Base-by-base conservation (phyloP, 2,888 invertebrate species). In the Gymnocheta viridis region DNA sequence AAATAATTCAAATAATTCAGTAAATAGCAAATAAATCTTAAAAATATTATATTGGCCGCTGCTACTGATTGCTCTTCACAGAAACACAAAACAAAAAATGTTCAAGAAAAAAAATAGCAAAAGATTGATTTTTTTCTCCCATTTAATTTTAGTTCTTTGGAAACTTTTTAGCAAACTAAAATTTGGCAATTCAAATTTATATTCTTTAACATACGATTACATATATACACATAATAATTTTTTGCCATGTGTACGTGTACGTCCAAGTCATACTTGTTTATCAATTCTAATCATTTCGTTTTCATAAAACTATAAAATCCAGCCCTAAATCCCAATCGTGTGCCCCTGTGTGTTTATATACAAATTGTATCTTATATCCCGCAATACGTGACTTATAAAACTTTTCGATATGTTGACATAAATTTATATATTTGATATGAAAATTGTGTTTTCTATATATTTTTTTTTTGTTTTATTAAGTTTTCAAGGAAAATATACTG, bases 381-480 rank as follows among this genome's bases (percentile, higher is more conserved):
- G 54, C 58, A 79, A 72, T 41, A 79, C 70, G 79, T 79, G 79
- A 79, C 70, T 64, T 62, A 54, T 19, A 64, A 64, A 77, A 64
- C 17, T 54, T 44, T 72, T 60, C 38, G 41, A 76, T 64, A 47
- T 54, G 41, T 41, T 27, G 56, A 60, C 58, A 77, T 38, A 77
- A 60, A 58, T 69, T 78, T 49, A 51, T 62, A 60, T 76, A 56
- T 76, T 66, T 76, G 56, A 66, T 76, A 56, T 66, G 44, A 66
- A 66, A 76, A 76, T 66, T 66, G 54, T 56, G 22, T 70, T 27
- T 56, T 27, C 54, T 12, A 51, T 54, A 38, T 12, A 22, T 35
- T 38, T 69, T 35, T 70, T 49, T 58, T 47, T 4, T 24, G 12
- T 24, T 51, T 24, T 24, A 12, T 41, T 14, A 10, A 10, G 3